These are phyloP conservation scores for Tanytarsus gracilentus DNA, from an alignment of 2,888 invertebrate species.

Conservation along the genomic window DNA sequence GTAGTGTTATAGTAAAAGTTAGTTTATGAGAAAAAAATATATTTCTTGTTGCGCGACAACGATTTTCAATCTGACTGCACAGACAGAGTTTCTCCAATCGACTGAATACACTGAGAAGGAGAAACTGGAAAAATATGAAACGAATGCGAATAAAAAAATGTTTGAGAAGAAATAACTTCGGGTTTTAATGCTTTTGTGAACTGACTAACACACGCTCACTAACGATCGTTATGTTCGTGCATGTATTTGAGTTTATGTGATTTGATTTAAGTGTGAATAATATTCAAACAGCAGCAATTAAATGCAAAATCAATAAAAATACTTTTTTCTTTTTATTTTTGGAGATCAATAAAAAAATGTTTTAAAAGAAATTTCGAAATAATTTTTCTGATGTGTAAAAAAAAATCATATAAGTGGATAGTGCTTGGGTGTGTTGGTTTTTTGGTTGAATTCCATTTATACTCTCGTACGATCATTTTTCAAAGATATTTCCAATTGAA, in stretches of 20 bases:
- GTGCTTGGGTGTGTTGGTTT: neutral
- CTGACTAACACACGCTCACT: no score
- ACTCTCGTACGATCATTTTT: constrained; percentile 26
- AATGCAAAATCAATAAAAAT: no score
- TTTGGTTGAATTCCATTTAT: constrained; percentile 26
- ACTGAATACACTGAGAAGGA: constrained; percentile 13
- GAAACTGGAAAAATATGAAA: constrained; percentile 25
- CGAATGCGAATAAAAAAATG: constrained; percentile 26
- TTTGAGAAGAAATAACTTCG: constrained; percentile 20
- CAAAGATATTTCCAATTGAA: constrained; percentile 16
- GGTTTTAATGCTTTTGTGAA: constrained; percentile 9
- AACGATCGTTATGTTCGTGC: no score
- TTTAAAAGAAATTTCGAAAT: neutral
- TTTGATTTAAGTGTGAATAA: no score
- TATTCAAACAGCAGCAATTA: no score
- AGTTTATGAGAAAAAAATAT: no score
- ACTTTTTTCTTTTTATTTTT: no score
- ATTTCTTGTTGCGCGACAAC: neutral
- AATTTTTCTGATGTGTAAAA: neutral
- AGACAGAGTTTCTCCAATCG: constrained; percentile 29
- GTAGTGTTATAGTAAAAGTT: no score
- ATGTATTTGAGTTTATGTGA: no score
- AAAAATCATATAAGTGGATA: neutral
- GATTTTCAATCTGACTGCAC: constrained; percentile 11
- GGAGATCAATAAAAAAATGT: no score